A percentile compares a stretch with the other conserved stretches of the same genome.
These are phyloP conservation scores for Toxonevra muliebris DNA, from an alignment of 2,888 invertebrate species.

Conservation along the genomic window DNA sequence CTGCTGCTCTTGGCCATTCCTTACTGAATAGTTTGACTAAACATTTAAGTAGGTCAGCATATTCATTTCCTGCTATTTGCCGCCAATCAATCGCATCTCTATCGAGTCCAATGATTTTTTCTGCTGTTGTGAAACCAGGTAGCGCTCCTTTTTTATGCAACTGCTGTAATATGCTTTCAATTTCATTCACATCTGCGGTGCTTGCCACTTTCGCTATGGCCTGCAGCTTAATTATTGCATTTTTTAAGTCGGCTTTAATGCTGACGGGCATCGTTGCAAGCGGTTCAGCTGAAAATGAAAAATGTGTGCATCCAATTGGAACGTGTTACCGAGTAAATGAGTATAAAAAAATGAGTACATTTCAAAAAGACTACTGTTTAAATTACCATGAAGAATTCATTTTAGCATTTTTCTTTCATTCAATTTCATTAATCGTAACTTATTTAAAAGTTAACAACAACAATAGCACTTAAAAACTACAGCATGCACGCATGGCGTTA, in stretches of 20 bases:
- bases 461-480: too few species aligned
- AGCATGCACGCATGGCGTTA: too few species aligned
- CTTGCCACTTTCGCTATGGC: conserved; percentile 55
- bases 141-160: conserved; percentile 55
- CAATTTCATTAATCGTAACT: too few species aligned
- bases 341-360: too few species aligned
- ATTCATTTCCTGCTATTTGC: conserved; percentile 65
- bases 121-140: conserved; percentile 70
- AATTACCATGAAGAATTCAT: too few species aligned
- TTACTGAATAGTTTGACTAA: conserved; percentile 67
- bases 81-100: conserved; percentile 52
- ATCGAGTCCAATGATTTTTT: conserved; percentile 72
- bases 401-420: too few species aligned
- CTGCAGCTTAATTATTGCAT: conserved; percentile 47
- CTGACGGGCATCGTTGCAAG: conserved; percentile 12
- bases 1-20: conserved; percentile 68
- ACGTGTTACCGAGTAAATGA: conserved; percentile 52
- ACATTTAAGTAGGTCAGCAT: conserved; percentile 67
- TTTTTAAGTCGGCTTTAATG: conserved; percentile 43
- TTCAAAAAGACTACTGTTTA: too few species aligned
- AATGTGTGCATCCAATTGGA: conserved; percentile 63
- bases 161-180: conserved; percentile 54
- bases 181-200: conserved; percentile 55
- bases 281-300: conserved; percentile 58
- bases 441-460: too few species aligned